A percentile compares a stretch with the other conserved stretches of the same genome.
These are phyloP conservation scores for Lasioglossum leucozonium DNA, from an alignment of 2,888 invertebrate species.

Conservation along the genomic window DNA sequence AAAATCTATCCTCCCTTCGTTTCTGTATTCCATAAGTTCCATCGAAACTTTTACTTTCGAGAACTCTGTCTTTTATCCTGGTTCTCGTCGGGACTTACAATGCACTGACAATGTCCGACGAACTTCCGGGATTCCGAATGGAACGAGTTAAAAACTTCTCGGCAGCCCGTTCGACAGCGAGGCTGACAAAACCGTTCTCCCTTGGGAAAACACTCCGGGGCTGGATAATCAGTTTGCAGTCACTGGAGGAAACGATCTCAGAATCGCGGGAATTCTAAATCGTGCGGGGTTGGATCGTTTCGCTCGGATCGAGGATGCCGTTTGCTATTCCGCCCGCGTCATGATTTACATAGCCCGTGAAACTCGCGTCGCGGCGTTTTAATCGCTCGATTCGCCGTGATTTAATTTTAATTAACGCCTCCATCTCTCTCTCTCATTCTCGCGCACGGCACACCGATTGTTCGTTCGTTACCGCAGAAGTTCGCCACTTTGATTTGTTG, in stretches of 20 bases:
- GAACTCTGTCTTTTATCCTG: not conserved
- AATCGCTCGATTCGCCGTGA: not conserved
- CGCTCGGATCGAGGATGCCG: not conserved
- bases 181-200: constrained; percentile 6
- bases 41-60: not conserved
- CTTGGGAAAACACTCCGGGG: not conserved
- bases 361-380: constrained; percentile 4
- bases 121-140: not conserved
- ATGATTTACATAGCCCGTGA: not conserved
- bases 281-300: not conserved
- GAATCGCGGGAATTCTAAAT: not conserved
- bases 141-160: not conserved
- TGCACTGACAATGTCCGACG: not conserved
- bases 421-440: not conserved
- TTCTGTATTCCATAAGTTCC: not conserved
- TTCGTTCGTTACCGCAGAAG: not conserved
- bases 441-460: not conserved
- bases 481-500: constrained; percentile 42
- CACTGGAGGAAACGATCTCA: not conserved
- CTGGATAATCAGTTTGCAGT: constrained; percentile 1
- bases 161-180: not conserved
- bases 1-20: not conserved
- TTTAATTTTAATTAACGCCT: constrained; percentile 5
- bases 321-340: not conserved
- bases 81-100: not conserved